Conservation (phyloP, 2,797 vertebrate species). For the Mormyrus hasselquistii region DNA sequence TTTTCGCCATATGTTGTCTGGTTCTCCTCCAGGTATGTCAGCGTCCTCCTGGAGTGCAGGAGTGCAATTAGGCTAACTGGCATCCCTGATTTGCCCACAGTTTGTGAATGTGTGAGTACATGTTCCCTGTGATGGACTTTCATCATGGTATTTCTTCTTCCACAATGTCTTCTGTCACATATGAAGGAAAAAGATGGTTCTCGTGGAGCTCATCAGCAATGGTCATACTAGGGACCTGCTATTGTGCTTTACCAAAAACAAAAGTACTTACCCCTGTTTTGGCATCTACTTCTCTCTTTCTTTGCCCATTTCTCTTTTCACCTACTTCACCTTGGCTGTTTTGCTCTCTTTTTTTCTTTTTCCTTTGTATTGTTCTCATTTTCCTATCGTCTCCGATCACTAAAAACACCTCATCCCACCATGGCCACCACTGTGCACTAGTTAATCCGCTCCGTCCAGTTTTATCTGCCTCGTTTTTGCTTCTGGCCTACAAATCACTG, state of each 20-base stretch:
- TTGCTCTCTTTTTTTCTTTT: conserved; percentile 28
- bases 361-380: neutral
- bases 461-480: conserved; percentile 50
- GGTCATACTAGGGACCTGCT: neutral
- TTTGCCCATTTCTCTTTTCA: neutral
- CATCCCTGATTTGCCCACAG: neutral
- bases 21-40: neutral
- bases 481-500: conserved; percentile 49
- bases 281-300: neutral
- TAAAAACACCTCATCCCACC: conserved; percentile 7
- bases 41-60: neutral
- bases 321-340: conserved; percentile 24
- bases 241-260: neutral
- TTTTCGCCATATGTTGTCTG: neutral
- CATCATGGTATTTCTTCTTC: neutral
- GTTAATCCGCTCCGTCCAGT: conserved; percentile 45
- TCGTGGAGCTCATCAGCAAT: neutral
- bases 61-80: neutral
- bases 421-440: conserved; percentile 31
- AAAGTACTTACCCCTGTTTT: neutral
- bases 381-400: neutral
- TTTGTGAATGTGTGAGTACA: neutral
- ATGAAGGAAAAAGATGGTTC: neutral
- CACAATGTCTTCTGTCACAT: neutral
- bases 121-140: neutral